Percentiles rank a stretch among this genome's conserved stretches.
Evolutionary conservation across 2,888 invertebrate species (phyloP).

Genomic region (Limnephilus lunatus): DNA sequence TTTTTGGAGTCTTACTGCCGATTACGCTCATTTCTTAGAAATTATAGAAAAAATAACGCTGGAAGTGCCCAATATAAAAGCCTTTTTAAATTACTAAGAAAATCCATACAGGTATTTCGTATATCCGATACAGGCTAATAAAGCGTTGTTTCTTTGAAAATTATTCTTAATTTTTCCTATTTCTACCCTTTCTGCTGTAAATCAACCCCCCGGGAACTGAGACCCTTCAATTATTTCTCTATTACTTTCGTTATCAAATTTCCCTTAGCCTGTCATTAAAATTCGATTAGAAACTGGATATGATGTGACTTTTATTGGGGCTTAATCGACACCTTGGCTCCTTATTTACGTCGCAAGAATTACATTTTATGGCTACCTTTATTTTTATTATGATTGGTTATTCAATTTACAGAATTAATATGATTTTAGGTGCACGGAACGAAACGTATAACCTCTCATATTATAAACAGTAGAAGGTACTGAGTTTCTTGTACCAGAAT

Average conservation of each 20-base stretch:
- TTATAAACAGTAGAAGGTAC: not conserved
- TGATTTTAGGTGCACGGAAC: not conserved
- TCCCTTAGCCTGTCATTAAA: slow-evolving; percentile 61
- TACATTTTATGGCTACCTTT: not conserved
- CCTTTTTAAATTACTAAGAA: slow-evolving; percentile 51
- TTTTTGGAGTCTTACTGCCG: not conserved
- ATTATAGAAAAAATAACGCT: too few species aligned
- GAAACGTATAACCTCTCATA: not conserved
- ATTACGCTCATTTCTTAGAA: slow-evolving; percentile 40
- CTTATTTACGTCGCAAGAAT: slow-evolving; percentile 16
- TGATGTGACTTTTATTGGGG: slow-evolving; percentile 14
- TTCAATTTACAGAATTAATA: not conserved
- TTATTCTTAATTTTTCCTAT: slow-evolving; percentile 25
- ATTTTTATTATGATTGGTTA: slow-evolving; percentile 2
- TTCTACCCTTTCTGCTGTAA: slow-evolving; percentile 51
- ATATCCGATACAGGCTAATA: slow-evolving; percentile 13
- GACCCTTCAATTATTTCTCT: slow-evolving; percentile 65
- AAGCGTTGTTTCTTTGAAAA: slow-evolving; percentile 33
- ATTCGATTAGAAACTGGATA: slow-evolving; percentile 59
- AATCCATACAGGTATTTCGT: slow-evolving; percentile 20
- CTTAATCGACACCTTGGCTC: slow-evolving; percentile 25
- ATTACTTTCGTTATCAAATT: slow-evolving; percentile 64
- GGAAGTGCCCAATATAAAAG: slow-evolving; percentile 45
- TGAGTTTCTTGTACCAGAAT: not conserved
- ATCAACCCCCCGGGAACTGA: slow-evolving; percentile 58